A percentile compares a stretch with the other conserved stretches of the same genome.
Conservation (phyloP, 2,797 vertebrate genomes). For the Podargus strigoides region DNA sequence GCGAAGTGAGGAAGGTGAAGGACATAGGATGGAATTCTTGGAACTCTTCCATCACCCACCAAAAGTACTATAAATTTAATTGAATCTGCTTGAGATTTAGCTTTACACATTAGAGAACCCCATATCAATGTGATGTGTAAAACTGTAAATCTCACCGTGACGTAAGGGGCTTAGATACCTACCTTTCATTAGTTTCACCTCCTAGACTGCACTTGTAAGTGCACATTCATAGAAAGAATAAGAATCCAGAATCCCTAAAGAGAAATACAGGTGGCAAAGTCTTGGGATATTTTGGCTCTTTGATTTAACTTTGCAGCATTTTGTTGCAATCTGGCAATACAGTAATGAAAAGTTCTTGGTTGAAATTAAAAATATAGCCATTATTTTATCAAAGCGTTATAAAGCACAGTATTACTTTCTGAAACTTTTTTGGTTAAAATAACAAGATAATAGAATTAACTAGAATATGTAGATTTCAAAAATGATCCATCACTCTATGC, state of each 20-base stretch:
- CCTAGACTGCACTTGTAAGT: not conserved
- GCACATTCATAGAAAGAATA: not conserved
- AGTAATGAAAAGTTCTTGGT: not conserved
- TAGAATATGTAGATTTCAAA: constrained; percentile 56
- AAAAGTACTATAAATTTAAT: not conserved
- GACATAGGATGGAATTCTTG: not conserved
- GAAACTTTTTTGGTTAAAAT: constrained; percentile 47
- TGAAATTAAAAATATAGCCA: not conserved
- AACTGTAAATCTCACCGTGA: not conserved
- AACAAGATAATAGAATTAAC: constrained; percentile 49
- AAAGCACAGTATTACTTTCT: not conserved
- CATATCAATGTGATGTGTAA: not conserved
- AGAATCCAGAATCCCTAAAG: not conserved
- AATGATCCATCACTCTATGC: constrained; percentile 62
- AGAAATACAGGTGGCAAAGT: not conserved
- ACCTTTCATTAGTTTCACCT: not conserved
- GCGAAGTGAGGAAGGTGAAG: not conserved
- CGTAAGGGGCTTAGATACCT: not conserved
- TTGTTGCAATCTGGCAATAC: not conserved
- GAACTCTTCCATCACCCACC: not conserved
- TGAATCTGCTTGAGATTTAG: not conserved
- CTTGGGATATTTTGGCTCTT: not conserved
- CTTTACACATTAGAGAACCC: not conserved
- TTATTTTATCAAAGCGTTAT: not conserved
- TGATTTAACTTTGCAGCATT: not conserved